Evolutionary conservation across 2,888 invertebrate species (phyloP).

Genomic region (Drosophila prostipennis): DNA sequence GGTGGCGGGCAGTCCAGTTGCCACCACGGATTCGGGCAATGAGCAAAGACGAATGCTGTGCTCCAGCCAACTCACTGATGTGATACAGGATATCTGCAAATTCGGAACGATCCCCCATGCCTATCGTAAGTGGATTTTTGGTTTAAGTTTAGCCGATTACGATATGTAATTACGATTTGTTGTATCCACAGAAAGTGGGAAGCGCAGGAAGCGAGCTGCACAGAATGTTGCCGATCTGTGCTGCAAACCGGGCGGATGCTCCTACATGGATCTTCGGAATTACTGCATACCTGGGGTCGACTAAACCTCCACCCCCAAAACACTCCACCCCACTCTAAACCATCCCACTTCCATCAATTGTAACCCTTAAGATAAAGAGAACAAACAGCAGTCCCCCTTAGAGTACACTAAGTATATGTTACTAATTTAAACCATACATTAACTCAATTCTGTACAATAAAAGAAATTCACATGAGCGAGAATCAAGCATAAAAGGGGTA

Average conservation of each 20-base stretch:
- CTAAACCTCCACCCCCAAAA: too few species aligned
- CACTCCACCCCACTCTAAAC: neutral
- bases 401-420: conserved; percentile 53
- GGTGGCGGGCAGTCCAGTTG: conserved; percentile 47
- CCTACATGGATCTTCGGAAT: conserved; percentile 71
- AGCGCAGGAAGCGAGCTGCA: conserved; percentile 63
- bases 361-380: conserved; percentile 8
- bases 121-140: conserved; percentile 74
- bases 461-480: conserved; percentile 25
- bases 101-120: conserved; percentile 66
- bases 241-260: conserved; percentile 75
- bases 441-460: conserved; percentile 66
- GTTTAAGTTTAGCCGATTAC: neutral
- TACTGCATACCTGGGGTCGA: conserved; percentile 63
- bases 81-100: conserved; percentile 76
- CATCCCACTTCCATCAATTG: conserved; percentile 18
- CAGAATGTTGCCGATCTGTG: conserved; percentile 60
- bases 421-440: conserved; percentile 70
- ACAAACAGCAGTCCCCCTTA: conserved; percentile 23
- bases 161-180: too few species aligned
- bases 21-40: conserved; percentile 1
- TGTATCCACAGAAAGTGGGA: conserved; percentile 48
- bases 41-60: conserved; percentile 68
- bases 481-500: neutral
- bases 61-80: conserved; percentile 78